Percentiles rank a stretch among this genome's conserved stretches.
phyloP scores from a whole-genome alignment of 1,140 invertebrate species.

The Calephelis virginiensis region DNA sequence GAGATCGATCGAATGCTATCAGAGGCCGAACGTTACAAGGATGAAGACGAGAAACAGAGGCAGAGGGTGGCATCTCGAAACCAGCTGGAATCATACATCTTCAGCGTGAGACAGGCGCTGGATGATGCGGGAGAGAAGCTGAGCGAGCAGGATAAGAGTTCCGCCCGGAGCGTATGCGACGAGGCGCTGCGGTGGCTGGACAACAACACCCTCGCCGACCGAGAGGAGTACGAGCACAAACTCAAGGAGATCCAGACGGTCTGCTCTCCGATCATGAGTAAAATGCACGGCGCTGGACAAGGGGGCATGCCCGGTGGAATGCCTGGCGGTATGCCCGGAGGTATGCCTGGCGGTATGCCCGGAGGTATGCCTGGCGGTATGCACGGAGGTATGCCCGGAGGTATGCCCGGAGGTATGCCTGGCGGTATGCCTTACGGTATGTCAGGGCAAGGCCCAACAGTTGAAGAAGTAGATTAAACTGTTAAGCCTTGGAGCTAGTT shows the following conservation, averaged over 20 bases:
- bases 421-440: too few relatives aligned
- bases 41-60: not conserved
- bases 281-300: not conserved
- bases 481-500: too few relatives aligned
- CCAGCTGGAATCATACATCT: not conserved
- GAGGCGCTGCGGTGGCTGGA: not conserved
- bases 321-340: too few relatives aligned
- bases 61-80: not conserved
- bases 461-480: too few relatives aligned
- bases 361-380: too few relatives aligned
- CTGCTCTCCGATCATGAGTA: not conserved
- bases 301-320: not conserved
- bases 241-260: not conserved
- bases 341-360: too few relatives aligned
- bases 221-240: constrained; percentile 1
- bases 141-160: not conserved
- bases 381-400: not conserved
- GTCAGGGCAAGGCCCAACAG: too few relatives aligned
- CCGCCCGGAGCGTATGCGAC: not conserved
- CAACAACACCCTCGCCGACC: constrained; percentile 1
- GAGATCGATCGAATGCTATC: not conserved
- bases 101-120: not conserved
- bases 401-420: not conserved
- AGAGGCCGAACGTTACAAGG: not conserved
- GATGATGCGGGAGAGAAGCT: not conserved